Base-by-base conservation (phyloP, 2,888 invertebrate species). In the Hermaeophaga mercurialis region DNA sequence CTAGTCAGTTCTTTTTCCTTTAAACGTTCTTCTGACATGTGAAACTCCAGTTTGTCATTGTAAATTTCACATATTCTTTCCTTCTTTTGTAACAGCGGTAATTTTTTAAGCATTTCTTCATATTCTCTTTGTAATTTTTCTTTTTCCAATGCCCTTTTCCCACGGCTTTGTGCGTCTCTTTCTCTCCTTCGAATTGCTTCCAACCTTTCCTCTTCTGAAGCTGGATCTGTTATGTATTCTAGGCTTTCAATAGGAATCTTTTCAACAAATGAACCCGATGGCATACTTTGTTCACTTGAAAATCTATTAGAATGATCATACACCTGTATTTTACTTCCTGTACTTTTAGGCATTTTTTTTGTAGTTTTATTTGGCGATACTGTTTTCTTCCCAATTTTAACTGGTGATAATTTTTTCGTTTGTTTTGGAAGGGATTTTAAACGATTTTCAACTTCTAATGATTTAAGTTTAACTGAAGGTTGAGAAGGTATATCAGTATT, bases 271-370 rank as follows among this genome's bases (percentile, higher is more conserved):
- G 75, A 64, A 3, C 57, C 62, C 1, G 73, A 65, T 4, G 68
- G 73, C 9, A 73, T 59, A 54, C 78, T 78, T 43, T 61, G 62
- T 31, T 57, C 60, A 28, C 52, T 56, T 2, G 67, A 44, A 65
- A 77, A 80, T 61, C 79, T 78, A 61, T 80, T 81, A 19, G 74
- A 72, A 60, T 80, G 79, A 67, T 82, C 81, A 60, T 80, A 82
- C 64, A 77, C 79, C 58, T 78, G 75, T 1, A 81, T 80, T 68
- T 43, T 43, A 5, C 44, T 38, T 34, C 46, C 38, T 15, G 41
- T 12, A 7, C 7, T 3, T 15, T 9, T 15, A 7, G 31, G 46
- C 9, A n/a, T 28, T 12, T 39, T 41, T 12, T 26, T 9, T 8
- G 12, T 11, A 12, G 2, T 18, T 50, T 50, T 41, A 8, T 4